These are phyloP conservation scores for Nowickia ferox DNA, from an alignment of 2,888 invertebrate genomes.

Conservation along the genomic window DNA sequence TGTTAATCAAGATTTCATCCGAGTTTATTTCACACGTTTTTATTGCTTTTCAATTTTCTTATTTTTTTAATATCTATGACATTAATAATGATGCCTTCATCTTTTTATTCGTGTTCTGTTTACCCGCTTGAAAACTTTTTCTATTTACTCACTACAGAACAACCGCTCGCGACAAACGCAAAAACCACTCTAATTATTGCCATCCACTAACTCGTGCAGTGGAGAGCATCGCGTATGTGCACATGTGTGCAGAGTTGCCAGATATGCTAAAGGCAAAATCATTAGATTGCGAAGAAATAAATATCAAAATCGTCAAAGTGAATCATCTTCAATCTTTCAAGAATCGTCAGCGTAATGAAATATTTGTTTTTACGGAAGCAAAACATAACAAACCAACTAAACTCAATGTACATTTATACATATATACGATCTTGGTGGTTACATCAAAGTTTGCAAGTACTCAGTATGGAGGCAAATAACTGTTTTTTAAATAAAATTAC, in stretches of 20 bases:
- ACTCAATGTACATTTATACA: too few species aligned
- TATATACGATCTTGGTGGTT: too few species aligned
- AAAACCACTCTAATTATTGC: constrained; percentile 59
- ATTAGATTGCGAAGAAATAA: too few species aligned
- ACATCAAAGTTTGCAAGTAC: too few species aligned
- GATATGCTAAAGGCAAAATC: too few species aligned
- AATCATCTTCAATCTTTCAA: too few species aligned
- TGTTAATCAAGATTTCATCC: background rate
- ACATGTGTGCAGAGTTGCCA: background rate
- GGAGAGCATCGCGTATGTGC: constrained; percentile 1
- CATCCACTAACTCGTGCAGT: constrained; percentile 51
- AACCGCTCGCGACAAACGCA: constrained; percentile 59
- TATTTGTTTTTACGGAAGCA: too few species aligned
- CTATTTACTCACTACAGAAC: background rate
- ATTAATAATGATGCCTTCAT: constrained; percentile 4
- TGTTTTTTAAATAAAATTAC: too few species aligned
- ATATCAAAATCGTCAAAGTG: too few species aligned
- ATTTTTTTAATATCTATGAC: constrained; percentile 2
- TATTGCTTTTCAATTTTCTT: constrained; percentile 20
- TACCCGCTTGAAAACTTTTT: constrained; percentile 13
- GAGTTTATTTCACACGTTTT: background rate
- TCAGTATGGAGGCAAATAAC: too few species aligned
- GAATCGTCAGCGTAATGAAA: too few species aligned
- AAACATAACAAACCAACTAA: too few species aligned
- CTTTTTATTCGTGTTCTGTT: constrained; percentile 41